A percentile compares a stretch with the other conserved stretches of the same genome.
Conservation (phyloP, 2,888 invertebrate genomes). For the Drosophila cognata region DNA sequence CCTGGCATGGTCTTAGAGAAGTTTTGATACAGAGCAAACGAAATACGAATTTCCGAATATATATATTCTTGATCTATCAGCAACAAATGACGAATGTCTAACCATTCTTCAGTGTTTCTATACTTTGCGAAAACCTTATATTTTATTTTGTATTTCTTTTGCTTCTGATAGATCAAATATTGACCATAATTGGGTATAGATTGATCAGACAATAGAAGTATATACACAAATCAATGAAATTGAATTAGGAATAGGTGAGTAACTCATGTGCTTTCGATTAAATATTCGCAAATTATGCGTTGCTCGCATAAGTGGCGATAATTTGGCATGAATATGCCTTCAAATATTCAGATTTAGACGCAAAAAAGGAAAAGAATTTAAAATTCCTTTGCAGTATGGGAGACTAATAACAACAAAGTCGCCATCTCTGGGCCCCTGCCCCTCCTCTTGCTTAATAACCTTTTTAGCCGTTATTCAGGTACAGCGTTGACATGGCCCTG, state of each 20-base stretch:
- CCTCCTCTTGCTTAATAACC: not conserved
- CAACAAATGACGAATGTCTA: not conserved
- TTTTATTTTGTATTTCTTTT: not conserved
- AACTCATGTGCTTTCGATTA: not conserved
- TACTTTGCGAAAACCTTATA: not conserved
- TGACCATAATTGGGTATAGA: fast-evolving
- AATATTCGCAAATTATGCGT: not conserved
- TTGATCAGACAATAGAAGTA: not conserved
- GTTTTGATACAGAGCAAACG: not conserved
- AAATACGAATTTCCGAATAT: not conserved
- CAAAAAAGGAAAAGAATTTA: not conserved
- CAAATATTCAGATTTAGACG: constrained; percentile 1
- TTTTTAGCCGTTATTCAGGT: constrained; percentile 38
- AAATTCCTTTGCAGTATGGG: not conserved
- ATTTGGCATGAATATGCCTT: not conserved
- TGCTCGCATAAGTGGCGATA: not conserved
- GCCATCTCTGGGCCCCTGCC: constrained; percentile 3
- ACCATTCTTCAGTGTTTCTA: not conserved
- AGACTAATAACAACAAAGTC: constrained; percentile 33
- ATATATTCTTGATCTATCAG: not conserved
- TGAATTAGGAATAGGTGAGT: not conserved
- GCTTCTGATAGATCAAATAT: not conserved
- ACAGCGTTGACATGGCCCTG: constrained; percentile 38
- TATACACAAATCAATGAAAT: not conserved
- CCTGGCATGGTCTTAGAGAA: fast-evolving